These are phyloP conservation scores for Branchinecta lindahli DNA, from an alignment of 1,140 invertebrate species.

Conservation along the genomic window DNA sequence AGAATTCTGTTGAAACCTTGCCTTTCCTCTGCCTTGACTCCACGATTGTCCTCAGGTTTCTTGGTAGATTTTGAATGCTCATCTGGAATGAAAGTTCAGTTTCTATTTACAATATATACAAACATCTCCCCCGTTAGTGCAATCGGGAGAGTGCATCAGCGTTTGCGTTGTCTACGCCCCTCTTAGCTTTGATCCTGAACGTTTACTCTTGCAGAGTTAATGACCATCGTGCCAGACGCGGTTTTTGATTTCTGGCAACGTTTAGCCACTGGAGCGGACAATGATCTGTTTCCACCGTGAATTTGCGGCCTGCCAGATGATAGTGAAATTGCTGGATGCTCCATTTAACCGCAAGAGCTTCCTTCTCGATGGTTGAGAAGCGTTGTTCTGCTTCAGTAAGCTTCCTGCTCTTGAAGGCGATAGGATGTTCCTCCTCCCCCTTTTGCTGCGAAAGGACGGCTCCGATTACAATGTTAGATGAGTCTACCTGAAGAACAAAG, in stretches of 20 bases:
- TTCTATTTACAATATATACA: no score
- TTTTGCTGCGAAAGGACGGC: slow-evolving; percentile 15
- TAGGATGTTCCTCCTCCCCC: slow-evolving; percentile 15
- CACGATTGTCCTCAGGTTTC: no score
- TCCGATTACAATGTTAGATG: neutral
- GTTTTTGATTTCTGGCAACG: neutral
- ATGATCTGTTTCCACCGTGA: slow-evolving; percentile 30
- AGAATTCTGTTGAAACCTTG: no score
- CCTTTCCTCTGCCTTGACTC: no score
- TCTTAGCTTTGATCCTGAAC: neutral
- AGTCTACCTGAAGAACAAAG: slow-evolving; percentile 14
- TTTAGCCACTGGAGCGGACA: slow-evolving; percentile 26
- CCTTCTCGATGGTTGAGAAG: slow-evolving; percentile 33
- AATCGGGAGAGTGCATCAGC: slow-evolving; percentile 2
- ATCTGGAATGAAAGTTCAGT: no score
- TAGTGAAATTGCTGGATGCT: slow-evolving; percentile 28
- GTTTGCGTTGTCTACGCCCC: neutral
- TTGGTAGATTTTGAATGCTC: no score
- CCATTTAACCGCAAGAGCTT: slow-evolving; percentile 27
- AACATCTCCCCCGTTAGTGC: neutral
- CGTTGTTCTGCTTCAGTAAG: slow-evolving; percentile 28
- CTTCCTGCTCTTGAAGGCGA: slow-evolving; percentile 31
- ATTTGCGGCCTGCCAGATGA: slow-evolving; percentile 28
- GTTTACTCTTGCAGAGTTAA: neutral
- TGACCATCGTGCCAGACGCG: neutral